These are phyloP conservation scores for Philereme transversata DNA, from an alignment of 2,888 invertebrate species.

Conservation along the genomic window DNA sequence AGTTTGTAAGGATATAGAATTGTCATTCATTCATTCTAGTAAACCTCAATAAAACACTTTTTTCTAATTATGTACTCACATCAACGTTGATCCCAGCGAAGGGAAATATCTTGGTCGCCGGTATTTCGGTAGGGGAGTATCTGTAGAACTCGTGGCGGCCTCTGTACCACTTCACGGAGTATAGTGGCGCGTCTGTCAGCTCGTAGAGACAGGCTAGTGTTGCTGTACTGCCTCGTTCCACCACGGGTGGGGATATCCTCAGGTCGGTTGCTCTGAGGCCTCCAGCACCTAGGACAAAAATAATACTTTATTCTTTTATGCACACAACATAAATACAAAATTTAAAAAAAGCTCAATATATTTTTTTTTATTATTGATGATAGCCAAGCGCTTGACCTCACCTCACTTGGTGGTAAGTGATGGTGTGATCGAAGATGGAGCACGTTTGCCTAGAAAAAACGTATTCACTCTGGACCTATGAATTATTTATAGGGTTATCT, in stretches of 20 bases:
- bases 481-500: too few species aligned
- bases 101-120: slow-evolving; percentile 86
- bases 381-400: too few species aligned
- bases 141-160: slow-evolving; percentile 88
- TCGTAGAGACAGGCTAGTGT: slow-evolving; percentile 85
- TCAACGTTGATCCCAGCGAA: slow-evolving; percentile 87
- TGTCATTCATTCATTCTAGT: too few species aligned
- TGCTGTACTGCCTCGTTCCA: slow-evolving; percentile 85
- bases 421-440: too few species aligned
- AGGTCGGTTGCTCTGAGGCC: slow-evolving; percentile 81
- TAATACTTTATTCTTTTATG: too few species aligned
- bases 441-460: too few species aligned
- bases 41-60: neutral
- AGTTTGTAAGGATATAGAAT: too few species aligned
- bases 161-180: slow-evolving; percentile 88
- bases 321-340: too few species aligned
- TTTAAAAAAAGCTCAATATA: too few species aligned
- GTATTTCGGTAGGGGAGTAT: slow-evolving; percentile 85
- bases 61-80: slow-evolving; percentile 77
- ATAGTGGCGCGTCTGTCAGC: slow-evolving; percentile 86
- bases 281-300: slow-evolving; percentile 64
- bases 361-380: too few species aligned
- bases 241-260: slow-evolving; percentile 85
- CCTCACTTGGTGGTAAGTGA: too few species aligned
- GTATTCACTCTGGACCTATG: too few species aligned